Evolutionary conservation across 92 coral and sea anemone species (phyloP).

Genomic region (Umimayanthus chanpuru): DNA sequence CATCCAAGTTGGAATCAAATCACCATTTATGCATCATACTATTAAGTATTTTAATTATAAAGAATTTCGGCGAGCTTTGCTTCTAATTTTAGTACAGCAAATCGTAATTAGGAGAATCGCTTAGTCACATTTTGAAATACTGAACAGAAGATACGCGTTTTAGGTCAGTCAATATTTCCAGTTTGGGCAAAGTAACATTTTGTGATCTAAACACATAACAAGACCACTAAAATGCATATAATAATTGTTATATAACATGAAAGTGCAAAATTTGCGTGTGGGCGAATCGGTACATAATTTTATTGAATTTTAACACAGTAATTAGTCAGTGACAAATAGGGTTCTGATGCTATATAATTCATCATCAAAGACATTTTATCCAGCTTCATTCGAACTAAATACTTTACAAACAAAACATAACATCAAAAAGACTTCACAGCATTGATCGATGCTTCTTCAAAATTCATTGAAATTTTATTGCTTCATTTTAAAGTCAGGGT

Average conservation of each 20-base stretch:
- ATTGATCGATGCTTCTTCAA: background rate
- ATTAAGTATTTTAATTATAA: too few species aligned
- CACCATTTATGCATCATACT: too few species aligned
- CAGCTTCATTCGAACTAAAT: too few species aligned
- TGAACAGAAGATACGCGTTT: too few species aligned
- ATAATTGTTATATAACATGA: background rate
- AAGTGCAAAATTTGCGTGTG: background rate
- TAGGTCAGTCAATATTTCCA: background rate
- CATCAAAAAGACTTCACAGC: background rate
- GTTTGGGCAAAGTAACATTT: background rate
- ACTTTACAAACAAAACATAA: background rate
- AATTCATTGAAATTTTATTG: too few species aligned
- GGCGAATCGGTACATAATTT: background rate
- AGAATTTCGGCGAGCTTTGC: too few species aligned
- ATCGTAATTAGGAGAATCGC: too few species aligned
- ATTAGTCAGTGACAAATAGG: too few species aligned
- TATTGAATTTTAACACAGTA: background rate
- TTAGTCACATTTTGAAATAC: background rate
- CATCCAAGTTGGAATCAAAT: too few species aligned
- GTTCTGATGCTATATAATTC: background rate
- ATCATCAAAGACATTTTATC: background rate
- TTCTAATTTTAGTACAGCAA: too few species aligned
- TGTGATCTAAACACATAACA: background rate
- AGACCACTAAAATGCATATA: background rate
- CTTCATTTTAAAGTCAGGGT: background rate